Evolutionary conservation across 2,797 vertebrate species (phyloP), one percentile per base, ranked within the genome.

Genomic region (Cottoperca gobio): DNA sequence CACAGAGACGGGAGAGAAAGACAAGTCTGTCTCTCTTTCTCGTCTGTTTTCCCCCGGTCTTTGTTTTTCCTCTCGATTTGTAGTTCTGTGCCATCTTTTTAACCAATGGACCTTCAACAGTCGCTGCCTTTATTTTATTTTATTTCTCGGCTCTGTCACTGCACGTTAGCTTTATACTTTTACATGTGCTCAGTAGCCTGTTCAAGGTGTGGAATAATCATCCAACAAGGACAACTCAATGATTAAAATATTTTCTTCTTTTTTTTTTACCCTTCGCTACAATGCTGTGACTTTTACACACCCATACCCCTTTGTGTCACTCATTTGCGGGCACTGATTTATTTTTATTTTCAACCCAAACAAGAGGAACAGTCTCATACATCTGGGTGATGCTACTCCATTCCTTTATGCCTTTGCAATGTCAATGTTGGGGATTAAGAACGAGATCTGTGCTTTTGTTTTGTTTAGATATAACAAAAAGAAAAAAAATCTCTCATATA

Each of bases 391-490:
- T 90, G 79, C 85, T 88, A 87, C 91, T 86, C 91, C 89, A 84
- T 93, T 94, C 83, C 84, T 93, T 91, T 91, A 90, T 90, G 86
- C 89, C 88, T 94, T 93, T 89, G 87, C 92, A 93, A 91, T 91
- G 87, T 94, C 91, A 92, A 85, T 89, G 92, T 94, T 88, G 82
- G 91, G 87, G 86, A 86, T 91, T 78, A 49, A 82, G 86, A 91
- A 93, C 67, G 64, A 94, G 91, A 91, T 94, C 88, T 90, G 88
- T 93, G 93, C 92, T 93, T 94, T 94, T 93, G 86, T 94, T 95
- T 93, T 94, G 92, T 95, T 94, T 93, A 92, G 87, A 94, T 90
- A 93, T 91, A 91, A 93, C 88, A 92, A 93, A 94, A 92, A 89
- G 86, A 88, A 91, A 89, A 93, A 93, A 93, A 92, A 88, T 88